A percentile compares a stretch with the other conserved stretches of the same genome.
Conservation (phyloP, 2,113 vertebrate genomes). For the Axis porcinus region DNA sequence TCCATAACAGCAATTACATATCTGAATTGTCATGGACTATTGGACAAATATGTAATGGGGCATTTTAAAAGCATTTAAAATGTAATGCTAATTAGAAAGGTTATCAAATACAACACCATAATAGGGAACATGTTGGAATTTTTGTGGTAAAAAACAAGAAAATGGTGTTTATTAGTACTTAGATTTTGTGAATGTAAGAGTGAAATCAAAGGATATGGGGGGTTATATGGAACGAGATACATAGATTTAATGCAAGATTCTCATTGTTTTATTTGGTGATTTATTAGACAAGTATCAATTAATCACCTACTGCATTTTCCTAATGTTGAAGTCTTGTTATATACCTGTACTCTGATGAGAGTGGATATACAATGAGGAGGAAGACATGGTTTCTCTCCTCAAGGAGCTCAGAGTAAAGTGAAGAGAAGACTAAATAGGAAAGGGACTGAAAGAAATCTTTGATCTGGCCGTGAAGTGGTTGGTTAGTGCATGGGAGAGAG, state of each 20-base stretch:
- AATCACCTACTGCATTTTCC: background rate
- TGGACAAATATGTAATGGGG: conserved; percentile 60
- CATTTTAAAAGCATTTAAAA: conserved; percentile 66
- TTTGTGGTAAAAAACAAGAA: conserved; percentile 50
- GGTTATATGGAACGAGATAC: background rate
- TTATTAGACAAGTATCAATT: background rate
- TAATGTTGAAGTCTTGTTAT: background rate
- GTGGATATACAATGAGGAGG: background rate
- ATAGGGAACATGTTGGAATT: conserved; percentile 52
- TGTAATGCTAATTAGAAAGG: conserved; percentile 66
- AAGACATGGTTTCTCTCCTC: background rate
- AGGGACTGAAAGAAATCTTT: background rate
- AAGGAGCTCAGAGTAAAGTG: background rate
- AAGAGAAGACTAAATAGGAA: background rate
- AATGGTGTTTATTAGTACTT: conserved; percentile 30
- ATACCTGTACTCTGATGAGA: background rate
- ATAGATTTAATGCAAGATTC: background rate
- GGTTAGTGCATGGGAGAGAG: background rate
- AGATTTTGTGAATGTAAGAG: background rate
- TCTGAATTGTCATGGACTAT: conserved; percentile 59
- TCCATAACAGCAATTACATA: conserved; percentile 71
- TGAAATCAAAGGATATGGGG: background rate
- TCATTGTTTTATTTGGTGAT: background rate
- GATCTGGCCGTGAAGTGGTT: background rate
- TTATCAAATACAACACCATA: conserved; percentile 53